Conservation (phyloP, 2,888 invertebrate species). For the Clivina fossor region DNA sequence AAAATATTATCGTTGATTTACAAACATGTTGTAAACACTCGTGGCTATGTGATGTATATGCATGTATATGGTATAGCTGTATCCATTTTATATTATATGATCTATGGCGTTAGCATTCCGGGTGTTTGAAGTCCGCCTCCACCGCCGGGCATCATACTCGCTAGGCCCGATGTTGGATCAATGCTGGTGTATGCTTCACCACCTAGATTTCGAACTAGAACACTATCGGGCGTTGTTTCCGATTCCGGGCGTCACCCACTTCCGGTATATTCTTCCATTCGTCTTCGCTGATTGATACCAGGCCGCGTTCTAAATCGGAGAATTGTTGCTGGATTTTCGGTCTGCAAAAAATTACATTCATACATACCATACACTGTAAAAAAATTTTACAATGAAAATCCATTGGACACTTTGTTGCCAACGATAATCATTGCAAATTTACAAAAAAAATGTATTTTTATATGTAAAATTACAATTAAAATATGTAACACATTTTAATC, state of each 20-base stretch:
- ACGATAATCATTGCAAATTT: too few species aligned
- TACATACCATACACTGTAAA: too few species aligned
- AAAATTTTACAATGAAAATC: too few species aligned
- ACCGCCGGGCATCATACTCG: constrained; percentile 97
- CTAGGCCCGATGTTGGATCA: constrained; percentile 87
- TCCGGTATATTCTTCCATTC: constrained; percentile 98
- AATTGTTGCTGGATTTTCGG: constrained; percentile 99
- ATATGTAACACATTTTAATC: too few species aligned
- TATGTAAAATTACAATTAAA: too few species aligned
- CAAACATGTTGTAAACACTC: too few species aligned
- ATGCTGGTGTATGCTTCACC: constrained; percentile 98
- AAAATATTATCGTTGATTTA: too few species aligned
- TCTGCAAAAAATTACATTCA: constrained; percentile 49
- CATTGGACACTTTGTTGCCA: too few species aligned
- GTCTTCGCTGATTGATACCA: constrained; percentile 81
- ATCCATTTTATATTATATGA: too few species aligned
- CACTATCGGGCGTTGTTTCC: constrained; percentile 97
- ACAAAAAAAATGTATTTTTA: too few species aligned
- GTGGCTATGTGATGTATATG: too few species aligned
- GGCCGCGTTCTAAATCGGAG: constrained; percentile 88
- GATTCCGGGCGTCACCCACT: constrained; percentile 98
- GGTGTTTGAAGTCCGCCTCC: constrained; percentile 98
- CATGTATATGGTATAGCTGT: too few species aligned
- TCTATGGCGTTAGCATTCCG: constrained; percentile 99
- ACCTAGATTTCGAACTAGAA: constrained; percentile 90